Percentiles rank a stretch among this genome's conserved stretches.
These are phyloP conservation scores for Sitta europaea DNA, from an alignment of 2,113 vertebrate species.

Conservation along the genomic window DNA sequence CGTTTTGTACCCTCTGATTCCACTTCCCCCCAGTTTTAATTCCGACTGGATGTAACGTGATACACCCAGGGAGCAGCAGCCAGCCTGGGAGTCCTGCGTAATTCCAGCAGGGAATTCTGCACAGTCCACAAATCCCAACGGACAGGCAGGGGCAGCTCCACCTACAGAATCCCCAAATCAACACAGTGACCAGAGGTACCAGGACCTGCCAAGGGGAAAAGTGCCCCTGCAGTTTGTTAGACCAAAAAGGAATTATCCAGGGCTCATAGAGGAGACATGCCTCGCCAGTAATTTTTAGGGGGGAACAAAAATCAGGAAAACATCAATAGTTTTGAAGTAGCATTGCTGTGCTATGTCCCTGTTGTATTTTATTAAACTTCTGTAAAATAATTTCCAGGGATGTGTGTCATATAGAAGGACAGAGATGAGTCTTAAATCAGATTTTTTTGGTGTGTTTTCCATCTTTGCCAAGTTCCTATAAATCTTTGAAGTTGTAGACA, in stretches of 20 bases:
- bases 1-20: neutral
- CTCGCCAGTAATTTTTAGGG: neutral
- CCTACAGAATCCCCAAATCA: neutral
- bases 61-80: neutral
- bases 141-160: neutral
- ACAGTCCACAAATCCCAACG: neutral
- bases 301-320: neutral
- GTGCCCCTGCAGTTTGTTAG: neutral
- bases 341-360: neutral
- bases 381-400: neutral
- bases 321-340: neutral
- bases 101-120: neutral
- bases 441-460: neutral
- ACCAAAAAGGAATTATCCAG: neutral
- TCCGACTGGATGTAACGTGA: neutral
- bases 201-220: neutral
- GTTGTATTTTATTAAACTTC: neutral
- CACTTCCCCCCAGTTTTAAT: neutral
- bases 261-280: neutral
- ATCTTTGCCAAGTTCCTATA: constrained; percentile 33
- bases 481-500: constrained; percentile 56
- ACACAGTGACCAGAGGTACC: neutral
- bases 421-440: neutral
- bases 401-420: neutral
- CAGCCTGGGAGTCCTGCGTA: neutral